Percentiles rank a stretch among this genome's conserved stretches.
Evolutionary conservation across 1,140 invertebrate genomes (phyloP).

Genomic region (Euura lappo): DNA sequence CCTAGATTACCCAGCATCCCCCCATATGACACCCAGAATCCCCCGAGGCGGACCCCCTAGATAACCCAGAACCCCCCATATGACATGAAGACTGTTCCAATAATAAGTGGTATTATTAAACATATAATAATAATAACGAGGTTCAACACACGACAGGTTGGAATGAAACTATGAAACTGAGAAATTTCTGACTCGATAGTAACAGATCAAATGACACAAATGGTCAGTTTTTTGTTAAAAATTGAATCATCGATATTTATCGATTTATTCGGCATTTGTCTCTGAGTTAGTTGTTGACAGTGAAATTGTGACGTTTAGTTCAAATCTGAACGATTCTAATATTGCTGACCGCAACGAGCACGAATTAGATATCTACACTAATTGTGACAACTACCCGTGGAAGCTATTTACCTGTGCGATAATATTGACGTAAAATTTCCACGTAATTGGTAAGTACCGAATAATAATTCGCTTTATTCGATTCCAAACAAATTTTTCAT

Average conservation of each 20-base stretch:
- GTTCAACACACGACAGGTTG: no score
- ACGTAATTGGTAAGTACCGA: background rate
- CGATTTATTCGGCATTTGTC: no score
- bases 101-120: no score
- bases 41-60: no score
- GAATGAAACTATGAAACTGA: no score
- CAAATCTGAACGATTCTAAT: slow-evolving; percentile 3
- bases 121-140: no score
- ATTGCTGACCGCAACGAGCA: background rate
- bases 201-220: background rate
- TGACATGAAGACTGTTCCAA: no score
- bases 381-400: background rate
- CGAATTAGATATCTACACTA: background rate
- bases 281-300: background rate
- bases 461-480: background rate
- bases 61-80: no score
- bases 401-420: background rate
- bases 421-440: background rate
- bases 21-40: no score
- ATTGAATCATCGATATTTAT: background rate
- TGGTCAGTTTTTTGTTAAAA: background rate
- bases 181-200: background rate
- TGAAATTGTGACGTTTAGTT: background rate
- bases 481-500: background rate
- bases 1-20: no score